phyloP scores from a whole-genome alignment of 2,888 invertebrate genomes.

The Clistopyga incitator region DNA sequence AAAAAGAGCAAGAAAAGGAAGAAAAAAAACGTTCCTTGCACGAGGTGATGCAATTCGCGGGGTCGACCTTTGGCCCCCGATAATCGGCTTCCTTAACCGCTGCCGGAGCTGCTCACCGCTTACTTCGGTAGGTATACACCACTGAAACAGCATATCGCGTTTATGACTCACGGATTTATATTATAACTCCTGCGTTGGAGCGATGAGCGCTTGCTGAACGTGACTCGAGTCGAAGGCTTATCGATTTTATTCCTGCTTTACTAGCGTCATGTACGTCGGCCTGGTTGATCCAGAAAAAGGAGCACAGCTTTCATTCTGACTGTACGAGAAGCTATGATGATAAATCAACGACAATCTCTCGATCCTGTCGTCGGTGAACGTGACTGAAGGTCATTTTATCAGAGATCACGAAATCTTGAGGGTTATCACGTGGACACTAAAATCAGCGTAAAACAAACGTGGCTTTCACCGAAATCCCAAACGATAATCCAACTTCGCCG shows the following conservation, averaged over 20 bases:
- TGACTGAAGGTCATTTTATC: constrained; percentile 42
- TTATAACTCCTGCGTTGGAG: constrained; percentile 15
- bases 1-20: no score
- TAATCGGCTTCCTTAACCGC: constrained; percentile 59
- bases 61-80: constrained; percentile 55
- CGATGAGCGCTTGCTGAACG: constrained; percentile 60
- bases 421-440: constrained; percentile 28
- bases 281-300: constrained; percentile 15
- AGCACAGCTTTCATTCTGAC: constrained; percentile 19
- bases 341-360: constrained; percentile 14
- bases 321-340: constrained; percentile 13
- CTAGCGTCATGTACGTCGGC: constrained; percentile 3
- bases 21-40: background rate
- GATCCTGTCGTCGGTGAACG: constrained; percentile 43
- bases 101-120: constrained; percentile 26
- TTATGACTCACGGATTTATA: constrained; percentile 60
- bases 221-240: constrained; percentile 59
- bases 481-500: constrained; percentile 52
- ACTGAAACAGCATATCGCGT: constrained; percentile 36
- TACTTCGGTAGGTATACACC: constrained; percentile 8
- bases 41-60: constrained; percentile 56
- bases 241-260: constrained; percentile 58
- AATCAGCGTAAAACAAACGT: constrained; percentile 19
- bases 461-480: constrained; percentile 31
- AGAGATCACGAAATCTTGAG: background rate